These are phyloP conservation scores for Phragmatobia fuliginosa DNA, from an alignment of 2,888 invertebrate genomes.

Conservation along the genomic window DNA sequence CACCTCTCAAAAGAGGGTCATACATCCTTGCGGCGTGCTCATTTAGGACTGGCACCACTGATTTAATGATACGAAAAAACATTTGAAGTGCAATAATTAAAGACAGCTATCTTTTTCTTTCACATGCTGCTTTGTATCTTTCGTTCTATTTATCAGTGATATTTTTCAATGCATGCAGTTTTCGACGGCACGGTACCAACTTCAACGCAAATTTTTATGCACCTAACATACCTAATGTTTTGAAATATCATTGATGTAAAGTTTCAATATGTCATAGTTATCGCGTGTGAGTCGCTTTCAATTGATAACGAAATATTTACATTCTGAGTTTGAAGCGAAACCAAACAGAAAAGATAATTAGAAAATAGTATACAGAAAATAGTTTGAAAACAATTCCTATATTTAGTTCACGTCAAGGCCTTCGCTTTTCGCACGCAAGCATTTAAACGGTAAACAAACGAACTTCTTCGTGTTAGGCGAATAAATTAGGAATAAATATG, in stretches of 20 bases:
- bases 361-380: constrained; percentile 7
- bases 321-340: not conserved
- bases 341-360: constrained; percentile 14
- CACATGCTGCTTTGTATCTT: no score
- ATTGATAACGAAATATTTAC: not conserved
- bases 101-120: no score
- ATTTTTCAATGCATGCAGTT: no score
- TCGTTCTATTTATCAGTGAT: no score
- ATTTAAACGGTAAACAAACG: constrained; percentile 24
- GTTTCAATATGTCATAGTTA: not conserved
- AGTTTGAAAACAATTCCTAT: constrained; percentile 24
- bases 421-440: constrained; percentile 21
- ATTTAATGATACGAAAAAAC: no score
- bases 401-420: constrained; percentile 14
- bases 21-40: no score
- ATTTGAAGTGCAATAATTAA: no score
- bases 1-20: no score
- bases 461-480: constrained; percentile 18
- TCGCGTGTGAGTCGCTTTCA: not conserved
- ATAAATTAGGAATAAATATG: constrained; percentile 18
- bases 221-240: no score
- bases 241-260: not conserved
- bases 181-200: no score
- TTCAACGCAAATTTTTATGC: no score
- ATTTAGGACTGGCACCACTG: no score